Evolutionary conservation across 2,888 invertebrate species (phyloP).

Genomic region (Lepidochitona cinerea): DNA sequence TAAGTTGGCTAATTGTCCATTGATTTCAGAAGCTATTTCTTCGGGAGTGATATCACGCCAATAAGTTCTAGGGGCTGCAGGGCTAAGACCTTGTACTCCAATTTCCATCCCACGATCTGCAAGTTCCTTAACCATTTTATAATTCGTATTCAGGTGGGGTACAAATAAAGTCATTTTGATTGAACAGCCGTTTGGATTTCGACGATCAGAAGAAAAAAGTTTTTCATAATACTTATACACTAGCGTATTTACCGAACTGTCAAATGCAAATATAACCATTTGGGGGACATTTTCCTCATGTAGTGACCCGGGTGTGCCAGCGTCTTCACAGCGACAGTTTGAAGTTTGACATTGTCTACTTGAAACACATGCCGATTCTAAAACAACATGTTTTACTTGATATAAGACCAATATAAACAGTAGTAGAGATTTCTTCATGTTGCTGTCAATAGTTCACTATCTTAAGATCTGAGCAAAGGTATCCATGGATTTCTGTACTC

Average conservation of each 20-base stretch:
- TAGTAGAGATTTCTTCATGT: too few relatives aligned
- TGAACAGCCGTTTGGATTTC: constrained; percentile 78
- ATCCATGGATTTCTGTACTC: too few relatives aligned
- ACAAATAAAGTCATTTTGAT: constrained; percentile 97
- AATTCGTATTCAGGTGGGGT: constrained; percentile 99
- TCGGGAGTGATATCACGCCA: constrained; percentile 90
- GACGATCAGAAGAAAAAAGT: constrained; percentile 39
- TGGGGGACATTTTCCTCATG: constrained; percentile 39
- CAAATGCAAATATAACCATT: constrained; percentile 55
- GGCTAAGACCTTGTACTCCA: constrained; percentile 92
- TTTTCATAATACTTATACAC: constrained; percentile 38
- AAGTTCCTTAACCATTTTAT: constrained; percentile 96
- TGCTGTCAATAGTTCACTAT: too few relatives aligned
- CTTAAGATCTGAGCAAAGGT: too few relatives aligned
- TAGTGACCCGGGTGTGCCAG: constrained; percentile 32
- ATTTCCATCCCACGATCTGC: constrained; percentile 96
- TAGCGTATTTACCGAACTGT: constrained; percentile 48
- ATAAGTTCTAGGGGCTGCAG: constrained; percentile 72
- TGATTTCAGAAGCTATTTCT: constrained; percentile 92
- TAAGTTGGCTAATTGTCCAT: constrained; percentile 44
- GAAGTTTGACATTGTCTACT: not conserved
- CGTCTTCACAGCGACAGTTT: constrained; percentile 33
- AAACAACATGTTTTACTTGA: too few relatives aligned
- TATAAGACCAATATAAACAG: too few relatives aligned
- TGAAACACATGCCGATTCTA: not conserved